A percentile compares a stretch with the other conserved stretches of the same genome.
Evolutionary conservation across 92 coral and sea anemone species (phyloP).

Genomic region (Umimayanthus kanabou): DNA sequence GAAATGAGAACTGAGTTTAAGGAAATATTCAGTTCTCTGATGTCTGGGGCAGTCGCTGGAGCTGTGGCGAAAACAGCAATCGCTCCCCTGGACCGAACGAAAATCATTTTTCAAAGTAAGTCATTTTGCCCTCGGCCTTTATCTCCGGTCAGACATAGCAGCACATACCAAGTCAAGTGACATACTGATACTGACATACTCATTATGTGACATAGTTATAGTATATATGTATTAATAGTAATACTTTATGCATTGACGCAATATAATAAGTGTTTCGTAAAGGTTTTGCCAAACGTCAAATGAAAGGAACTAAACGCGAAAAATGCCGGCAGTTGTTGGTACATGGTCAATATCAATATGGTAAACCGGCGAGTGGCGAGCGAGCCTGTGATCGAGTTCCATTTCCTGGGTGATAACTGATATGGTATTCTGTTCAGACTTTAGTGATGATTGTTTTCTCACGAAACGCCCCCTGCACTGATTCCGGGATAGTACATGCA

Average conservation of each 20-base stretch:
- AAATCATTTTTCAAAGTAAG: conserved; percentile 99
- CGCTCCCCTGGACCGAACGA: conserved; percentile 97
- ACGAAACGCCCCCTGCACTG: too few relatives aligned
- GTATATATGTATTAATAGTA: too few relatives aligned
- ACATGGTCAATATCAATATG: too few relatives aligned
- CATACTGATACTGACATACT: too few relatives aligned
- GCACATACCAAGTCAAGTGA: background rate
- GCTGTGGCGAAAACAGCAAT: conserved; percentile 97
- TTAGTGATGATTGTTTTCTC: too few relatives aligned
- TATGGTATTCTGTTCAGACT: too few relatives aligned
- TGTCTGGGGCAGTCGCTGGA: conserved; percentile 98
- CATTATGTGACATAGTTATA: too few relatives aligned
- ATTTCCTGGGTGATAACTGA: too few relatives aligned
- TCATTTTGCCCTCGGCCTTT: background rate
- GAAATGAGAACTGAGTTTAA: conserved; percentile 64
- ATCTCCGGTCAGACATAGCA: background rate
- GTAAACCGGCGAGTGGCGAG: background rate
- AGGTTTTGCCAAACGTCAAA: background rate
- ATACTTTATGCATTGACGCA: too few relatives aligned
- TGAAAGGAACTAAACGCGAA: background rate
- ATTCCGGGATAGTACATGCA: too few relatives aligned
- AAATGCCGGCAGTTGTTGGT: background rate
- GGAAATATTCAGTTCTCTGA: conserved; percentile 87
- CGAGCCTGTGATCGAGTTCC: background rate
- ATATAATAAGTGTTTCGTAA: background rate